Conservation (phyloP, 1,140 invertebrate species). For the Dryas iulia region DNA sequence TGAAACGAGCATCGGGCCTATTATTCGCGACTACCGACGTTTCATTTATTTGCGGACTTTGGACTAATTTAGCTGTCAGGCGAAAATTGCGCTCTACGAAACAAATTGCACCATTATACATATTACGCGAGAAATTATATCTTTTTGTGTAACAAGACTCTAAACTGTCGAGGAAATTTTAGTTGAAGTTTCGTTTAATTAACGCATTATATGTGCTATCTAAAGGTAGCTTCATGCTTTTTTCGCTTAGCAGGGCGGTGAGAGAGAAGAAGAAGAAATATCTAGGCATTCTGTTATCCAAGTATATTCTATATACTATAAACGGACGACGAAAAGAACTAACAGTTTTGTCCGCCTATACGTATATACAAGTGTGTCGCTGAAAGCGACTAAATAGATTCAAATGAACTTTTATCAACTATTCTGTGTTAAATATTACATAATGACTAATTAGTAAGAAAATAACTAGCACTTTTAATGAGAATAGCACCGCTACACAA, state of each 20-base stretch:
- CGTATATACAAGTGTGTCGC: no score
- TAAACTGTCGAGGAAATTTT: neutral
- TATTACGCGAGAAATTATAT: slow-evolving; percentile 23
- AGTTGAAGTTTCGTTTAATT: neutral
- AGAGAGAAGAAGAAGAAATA: no score
- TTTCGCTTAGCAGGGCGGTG: no score
- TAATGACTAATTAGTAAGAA: neutral
- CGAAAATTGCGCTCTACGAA: slow-evolving; percentile 37
- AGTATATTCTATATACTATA: no score
- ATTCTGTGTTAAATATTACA: neutral
- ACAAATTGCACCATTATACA: slow-evolving; percentile 41
- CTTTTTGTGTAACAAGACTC: neutral
- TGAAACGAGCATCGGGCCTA: slow-evolving; percentile 36
- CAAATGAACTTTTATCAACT: neutral
- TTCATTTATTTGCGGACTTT: slow-evolving; percentile 49
- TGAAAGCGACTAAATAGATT: neutral
- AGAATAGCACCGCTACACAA: neutral
- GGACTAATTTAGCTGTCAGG: slow-evolving; percentile 56
- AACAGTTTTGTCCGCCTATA: no score
- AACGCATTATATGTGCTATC: neutral
- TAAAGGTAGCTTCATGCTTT: no score
- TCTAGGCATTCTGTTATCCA: no score
- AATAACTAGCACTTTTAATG: neutral
- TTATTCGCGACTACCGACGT: slow-evolving; percentile 36
- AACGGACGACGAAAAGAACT: no score